phyloP scores from a whole-genome alignment of 2,797 vertebrate species.

The Enteromius radiatus region DNA sequence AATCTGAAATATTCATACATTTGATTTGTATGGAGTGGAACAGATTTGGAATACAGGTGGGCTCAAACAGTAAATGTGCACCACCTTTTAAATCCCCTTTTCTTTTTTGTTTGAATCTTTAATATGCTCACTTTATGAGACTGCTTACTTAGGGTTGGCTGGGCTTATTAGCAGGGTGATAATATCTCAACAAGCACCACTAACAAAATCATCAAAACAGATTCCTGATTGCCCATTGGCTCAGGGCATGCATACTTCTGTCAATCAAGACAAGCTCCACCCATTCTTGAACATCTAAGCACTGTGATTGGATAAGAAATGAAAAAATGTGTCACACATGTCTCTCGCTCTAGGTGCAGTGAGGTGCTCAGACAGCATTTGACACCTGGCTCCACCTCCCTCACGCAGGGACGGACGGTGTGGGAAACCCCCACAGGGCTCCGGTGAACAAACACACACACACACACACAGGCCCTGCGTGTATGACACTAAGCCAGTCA shows the following conservation, averaged over 20 bases:
- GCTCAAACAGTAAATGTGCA: background rate
- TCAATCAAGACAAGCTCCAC: background rate
- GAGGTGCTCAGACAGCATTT: constrained; percentile 40
- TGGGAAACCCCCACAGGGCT: constrained; percentile 72
- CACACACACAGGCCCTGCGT: constrained; percentile 35
- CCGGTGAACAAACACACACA: constrained; percentile 35
- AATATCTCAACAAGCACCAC: background rate
- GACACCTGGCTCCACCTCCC: constrained; percentile 40
- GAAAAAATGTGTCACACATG: background rate
- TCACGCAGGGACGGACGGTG: constrained; percentile 57
- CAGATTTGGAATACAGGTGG: background rate
- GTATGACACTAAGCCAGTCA: constrained; percentile 56
- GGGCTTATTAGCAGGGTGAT: background rate
- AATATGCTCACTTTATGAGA: background rate
- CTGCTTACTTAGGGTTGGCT: background rate
- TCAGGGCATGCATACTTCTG: background rate
- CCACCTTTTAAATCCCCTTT: background rate
- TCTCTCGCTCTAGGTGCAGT: constrained; percentile 4
- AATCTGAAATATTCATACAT: background rate
- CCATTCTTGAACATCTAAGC: constrained; percentile 1
- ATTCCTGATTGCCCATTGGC: background rate
- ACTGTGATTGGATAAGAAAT: background rate
- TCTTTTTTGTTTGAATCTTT: background rate
- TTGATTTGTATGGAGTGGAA: background rate
- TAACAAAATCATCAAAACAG: background rate